phyloP scores from a whole-genome alignment of 2,888 invertebrate species.

The Eupithecia dodoneata region DNA sequence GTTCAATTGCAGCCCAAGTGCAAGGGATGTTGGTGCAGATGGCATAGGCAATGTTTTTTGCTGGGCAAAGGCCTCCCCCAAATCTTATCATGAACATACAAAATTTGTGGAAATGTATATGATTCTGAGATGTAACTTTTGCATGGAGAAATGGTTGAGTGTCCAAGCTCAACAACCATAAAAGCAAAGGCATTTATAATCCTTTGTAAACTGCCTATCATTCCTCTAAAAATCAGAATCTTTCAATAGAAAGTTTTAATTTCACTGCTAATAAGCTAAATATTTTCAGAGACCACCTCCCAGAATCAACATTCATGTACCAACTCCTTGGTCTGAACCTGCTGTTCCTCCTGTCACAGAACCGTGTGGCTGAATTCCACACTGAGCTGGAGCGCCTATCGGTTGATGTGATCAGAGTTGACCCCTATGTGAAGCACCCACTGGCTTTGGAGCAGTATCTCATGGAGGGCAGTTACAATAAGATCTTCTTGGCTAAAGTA shows the following conservation, averaged over 20 bases:
- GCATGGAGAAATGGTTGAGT: too few species aligned
- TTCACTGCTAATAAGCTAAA: background rate
- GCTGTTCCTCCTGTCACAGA: slow-evolving; percentile 96
- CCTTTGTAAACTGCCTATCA: background rate
- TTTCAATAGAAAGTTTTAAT: background rate
- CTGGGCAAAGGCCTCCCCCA: too few species aligned
- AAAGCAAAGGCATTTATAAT: background rate
- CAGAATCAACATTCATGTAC: slow-evolving; percentile 97
- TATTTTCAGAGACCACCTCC: slow-evolving; percentile 86
- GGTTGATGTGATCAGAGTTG: slow-evolving; percentile 94
- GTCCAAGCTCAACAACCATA: background rate
- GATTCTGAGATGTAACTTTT: too few species aligned
- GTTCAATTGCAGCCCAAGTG: too few species aligned
- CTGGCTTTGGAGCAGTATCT: slow-evolving; percentile 98
- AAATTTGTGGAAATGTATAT: too few species aligned
- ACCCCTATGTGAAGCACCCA: slow-evolving; percentile 97
- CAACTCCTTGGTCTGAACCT: slow-evolving; percentile 97
- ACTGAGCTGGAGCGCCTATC: slow-evolving; percentile 97
- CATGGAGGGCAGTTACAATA: slow-evolving; percentile 99
- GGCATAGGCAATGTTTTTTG: too few species aligned
- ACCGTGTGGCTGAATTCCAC: slow-evolving; percentile 99
- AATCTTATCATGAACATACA: too few species aligned
- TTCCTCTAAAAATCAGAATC: background rate
- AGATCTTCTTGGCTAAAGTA: slow-evolving; percentile 95
- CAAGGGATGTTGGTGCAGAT: too few species aligned